Evolutionary conservation across 2,797 vertebrate species (phyloP).

Genomic region (Cryptoprocta ferox): DNA sequence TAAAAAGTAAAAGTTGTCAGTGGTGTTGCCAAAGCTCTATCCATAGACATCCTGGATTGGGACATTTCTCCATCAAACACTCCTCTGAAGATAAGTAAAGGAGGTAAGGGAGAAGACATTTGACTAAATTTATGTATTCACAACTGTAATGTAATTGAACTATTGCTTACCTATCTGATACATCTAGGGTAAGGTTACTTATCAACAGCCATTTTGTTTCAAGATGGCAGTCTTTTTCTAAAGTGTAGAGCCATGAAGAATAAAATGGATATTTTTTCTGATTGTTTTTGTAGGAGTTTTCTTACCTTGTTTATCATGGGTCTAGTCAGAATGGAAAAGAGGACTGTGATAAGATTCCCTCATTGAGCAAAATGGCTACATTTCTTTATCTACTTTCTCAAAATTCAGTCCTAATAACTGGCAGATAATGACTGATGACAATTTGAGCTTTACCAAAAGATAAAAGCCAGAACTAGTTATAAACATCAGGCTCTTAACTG

Average conservation of each 20-base stretch:
- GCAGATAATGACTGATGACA: background rate
- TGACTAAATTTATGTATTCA: background rate
- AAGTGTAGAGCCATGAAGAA: background rate
- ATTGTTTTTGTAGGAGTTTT: background rate
- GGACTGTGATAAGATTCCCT: background rate
- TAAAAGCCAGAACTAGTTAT: background rate
- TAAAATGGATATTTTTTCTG: background rate
- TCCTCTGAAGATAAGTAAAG: background rate
- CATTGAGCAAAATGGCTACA: background rate
- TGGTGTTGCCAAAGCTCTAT: background rate
- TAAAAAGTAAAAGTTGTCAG: background rate
- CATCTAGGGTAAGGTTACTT: background rate
- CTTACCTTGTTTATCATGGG: background rate
- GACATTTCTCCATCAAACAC: background rate
- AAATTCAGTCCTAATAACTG: background rate
- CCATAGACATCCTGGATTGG: background rate
- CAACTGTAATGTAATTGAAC: background rate
- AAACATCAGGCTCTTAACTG: background rate
- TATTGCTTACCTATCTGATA: background rate
- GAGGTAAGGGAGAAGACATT: background rate
- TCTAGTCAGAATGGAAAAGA: conserved; percentile 19
- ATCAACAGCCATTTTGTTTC: background rate
- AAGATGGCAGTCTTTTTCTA: background rate
- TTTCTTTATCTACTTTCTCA: background rate
- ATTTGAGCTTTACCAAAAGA: background rate